Evolutionary conservation across 2,888 invertebrate species (phyloP), one percentile per base, ranked within the genome.

Genomic region (Acronicta aceris): DNA sequence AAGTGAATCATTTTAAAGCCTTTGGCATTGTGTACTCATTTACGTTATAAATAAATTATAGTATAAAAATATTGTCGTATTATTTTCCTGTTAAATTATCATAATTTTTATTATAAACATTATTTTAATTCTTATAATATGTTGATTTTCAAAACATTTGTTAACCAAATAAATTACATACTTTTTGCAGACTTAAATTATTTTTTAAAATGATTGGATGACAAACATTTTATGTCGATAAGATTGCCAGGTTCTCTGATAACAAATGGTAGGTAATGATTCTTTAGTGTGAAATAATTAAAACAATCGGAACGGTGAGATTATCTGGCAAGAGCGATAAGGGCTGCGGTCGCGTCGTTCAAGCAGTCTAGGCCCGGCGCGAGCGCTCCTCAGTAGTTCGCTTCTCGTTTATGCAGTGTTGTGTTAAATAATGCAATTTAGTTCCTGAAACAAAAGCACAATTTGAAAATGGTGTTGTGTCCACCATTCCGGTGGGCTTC

Each of bases 11-110:
- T 93, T 93, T 93, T 81, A 86, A 92, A 93, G 94, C 93, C 94
- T 92, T 89, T 92, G 94, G 93, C 94, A 89, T 92, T 93, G 92
- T 95, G 94, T 95, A 95, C 95, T 95, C 95, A 95, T 95, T 95
- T 95, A 94, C 93, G 95, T 95, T 95, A 94, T 94, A 90, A 95
- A 94, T 95, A 95, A 95, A 92, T 94, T 89, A 94, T 94, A 92
- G 93, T 94, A 95, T 93, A 90, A 91, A 92, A 79, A 69, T 51
- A 58, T 59, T 73, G 59, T 78, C 71, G 82, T 84, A 88, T 86
- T 84, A 88, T 84, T 79, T 74, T 47, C 30, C 36, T 21, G 10
- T 45, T 47, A 13, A 51, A 36, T 46, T 56, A 42, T 7, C 36
- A 46, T 55, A 10, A 59, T n/a, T 5, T 6, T 38, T 7, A n/a